Evolutionary conservation across 2,888 invertebrate genomes (phyloP), one percentile per base, ranked within the genome.

Genomic region (Napeogenes inachia): DNA sequence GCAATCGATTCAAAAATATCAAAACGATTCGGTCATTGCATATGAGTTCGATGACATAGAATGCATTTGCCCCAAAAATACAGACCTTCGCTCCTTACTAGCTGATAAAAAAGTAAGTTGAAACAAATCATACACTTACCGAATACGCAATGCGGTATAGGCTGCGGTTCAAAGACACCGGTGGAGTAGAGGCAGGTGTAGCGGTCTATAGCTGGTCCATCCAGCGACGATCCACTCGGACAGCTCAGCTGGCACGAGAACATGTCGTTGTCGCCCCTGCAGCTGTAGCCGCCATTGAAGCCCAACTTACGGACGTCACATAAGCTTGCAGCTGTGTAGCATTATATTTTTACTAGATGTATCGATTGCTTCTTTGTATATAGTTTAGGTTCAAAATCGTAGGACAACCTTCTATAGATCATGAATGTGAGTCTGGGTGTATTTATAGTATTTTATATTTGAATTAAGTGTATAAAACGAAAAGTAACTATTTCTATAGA

Each of bases 271-370:
- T 93, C 91, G 2, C 93, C 94, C 1, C 89, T 89, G 76, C 97
- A 97, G 46, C 92, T 92, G 83, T 94, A 95, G 21, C 92, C 94
- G 13, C 96, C 97, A 81, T 96, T 96, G 80, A 96, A 96, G 0
- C 92, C 91, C 4, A 95, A 78, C 67, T 93, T 93, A 32, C 92
- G 90, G 2, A 92, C 82, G 68, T 91, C 91, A 70, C 95, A 94
- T 0, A 82, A 91, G 56, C 91, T 92, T 10, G 89, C 84, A 57
- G 91, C 95, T 95, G 72, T 13, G 54, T 4, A 42, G 8, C 10
- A 12, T 42, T 42, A 42, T 42, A 10, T 42, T 10, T 42, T 42
- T 42, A 42, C 10, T 10, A 2, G 8, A 12, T 42, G 42, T 42
- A 8, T 42, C 10, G 10, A 42, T 8, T 3, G 42, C 42, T 42